Percentiles rank a stretch among this genome's conserved stretches.
Evolutionary conservation across 2,888 invertebrate species (phyloP).

Genomic region (Polymixis flavicincta): DNA sequence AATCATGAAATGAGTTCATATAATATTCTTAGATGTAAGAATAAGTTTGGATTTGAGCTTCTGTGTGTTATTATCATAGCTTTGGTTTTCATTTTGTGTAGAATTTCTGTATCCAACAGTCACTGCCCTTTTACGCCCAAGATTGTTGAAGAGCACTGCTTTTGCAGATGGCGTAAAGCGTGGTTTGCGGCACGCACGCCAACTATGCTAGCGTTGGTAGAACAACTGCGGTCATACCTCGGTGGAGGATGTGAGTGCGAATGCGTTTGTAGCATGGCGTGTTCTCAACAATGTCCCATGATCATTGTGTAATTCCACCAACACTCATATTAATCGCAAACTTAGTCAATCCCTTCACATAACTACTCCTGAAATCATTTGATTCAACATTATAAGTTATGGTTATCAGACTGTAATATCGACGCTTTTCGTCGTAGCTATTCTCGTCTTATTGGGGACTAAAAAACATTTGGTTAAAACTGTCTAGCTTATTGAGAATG

Average conservation of each 20-base stretch:
- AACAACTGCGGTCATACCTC: conserved; percentile 89
- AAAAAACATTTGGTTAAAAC: conserved; percentile 7
- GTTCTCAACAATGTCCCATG: conserved; percentile 62
- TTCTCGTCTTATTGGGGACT: background rate
- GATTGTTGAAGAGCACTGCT: conserved; percentile 80
- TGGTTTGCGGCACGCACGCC: conserved; percentile 85
- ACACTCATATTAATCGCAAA: conserved; percentile 36
- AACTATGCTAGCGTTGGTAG: conserved; percentile 90
- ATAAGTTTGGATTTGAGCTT: conserved; percentile 22
- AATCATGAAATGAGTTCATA: background rate
- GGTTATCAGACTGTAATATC: background rate
- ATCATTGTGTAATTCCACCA: conserved; percentile 42
- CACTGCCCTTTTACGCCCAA: conserved; percentile 45
- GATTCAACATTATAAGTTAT: background rate
- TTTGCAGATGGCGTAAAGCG: conserved; percentile 89
- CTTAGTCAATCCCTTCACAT: conserved; percentile 11
- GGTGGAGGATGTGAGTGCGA: conserved; percentile 89
- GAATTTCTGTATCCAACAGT: conserved; percentile 45
- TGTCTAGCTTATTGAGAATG: conserved; percentile 3
- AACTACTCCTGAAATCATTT: conserved; percentile 14
- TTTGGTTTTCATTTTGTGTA: conserved; percentile 45
- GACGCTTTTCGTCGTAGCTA: background rate
- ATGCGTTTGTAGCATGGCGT: conserved; percentile 78
- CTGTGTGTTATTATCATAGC: conserved; percentile 28
- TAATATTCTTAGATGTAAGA: conserved; percentile 20